These are phyloP conservation scores for Smutsia temminckii DNA, from an alignment of 2,797 vertebrate genomes.

Conservation along the genomic window DNA sequence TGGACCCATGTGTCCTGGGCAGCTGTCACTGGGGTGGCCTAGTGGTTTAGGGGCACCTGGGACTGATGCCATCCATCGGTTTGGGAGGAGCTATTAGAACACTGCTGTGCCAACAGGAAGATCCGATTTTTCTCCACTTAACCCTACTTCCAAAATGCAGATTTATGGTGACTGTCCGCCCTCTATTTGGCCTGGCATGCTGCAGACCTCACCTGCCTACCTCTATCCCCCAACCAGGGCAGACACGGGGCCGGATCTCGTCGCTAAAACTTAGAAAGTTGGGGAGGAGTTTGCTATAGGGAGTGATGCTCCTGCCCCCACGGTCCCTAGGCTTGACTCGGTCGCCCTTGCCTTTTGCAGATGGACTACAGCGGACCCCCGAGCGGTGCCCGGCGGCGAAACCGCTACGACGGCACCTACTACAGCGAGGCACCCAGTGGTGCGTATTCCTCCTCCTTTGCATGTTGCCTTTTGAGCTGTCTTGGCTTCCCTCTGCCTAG, in stretches of 20 bases:
- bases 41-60: neutral
- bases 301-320: neutral
- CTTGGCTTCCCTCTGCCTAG: neutral
- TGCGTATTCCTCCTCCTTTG: conserved; percentile 81
- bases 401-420: conserved; percentile 89
- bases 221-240: neutral
- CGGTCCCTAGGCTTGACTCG: neutral
- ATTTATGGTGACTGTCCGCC: neutral
- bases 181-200: neutral
- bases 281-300: neutral
- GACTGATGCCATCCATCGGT: neutral
- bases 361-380: conserved; percentile 92
- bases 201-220: neutral
- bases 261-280: neutral
- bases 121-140: neutral
- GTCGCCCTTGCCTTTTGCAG: conserved; percentile 83
- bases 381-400: conserved; percentile 87
- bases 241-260: neutral
- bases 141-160: neutral
- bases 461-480: neutral
- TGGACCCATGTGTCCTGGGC: neutral
- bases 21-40: neutral
- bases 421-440: conserved; percentile 89
- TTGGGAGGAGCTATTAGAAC: neutral
- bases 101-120: neutral